Evolutionary conservation across 1,140 invertebrate species (phyloP), one percentile per base, ranked within the genome.

Genomic region (Aphidius gifuensis): DNA sequence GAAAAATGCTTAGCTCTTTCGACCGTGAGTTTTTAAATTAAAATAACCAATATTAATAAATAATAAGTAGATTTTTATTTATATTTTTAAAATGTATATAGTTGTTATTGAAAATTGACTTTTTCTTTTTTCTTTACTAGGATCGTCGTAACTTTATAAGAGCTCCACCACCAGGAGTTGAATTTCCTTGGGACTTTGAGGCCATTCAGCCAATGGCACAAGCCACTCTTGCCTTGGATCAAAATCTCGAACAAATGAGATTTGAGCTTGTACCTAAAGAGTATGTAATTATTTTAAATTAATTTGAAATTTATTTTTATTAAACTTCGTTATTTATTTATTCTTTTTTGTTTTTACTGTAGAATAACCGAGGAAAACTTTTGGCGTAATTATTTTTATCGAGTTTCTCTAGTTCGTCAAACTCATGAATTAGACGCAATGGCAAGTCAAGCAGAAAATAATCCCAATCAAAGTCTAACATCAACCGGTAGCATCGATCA

Each of bases 371-470:
- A 99, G 84, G 96, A 98, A 82, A 92, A 92, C 74, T 99, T 99
- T 83, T 99, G 97, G 97, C 88, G 94, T 71, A 99, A 99, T 84
- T 99, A 99, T 80, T 99, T 99, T 84, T 99, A 99, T 83, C 92
- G 97, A 75, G 93, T 99, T 64, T 97, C 93, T 67, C 87, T 99
- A 40, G 94, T 99, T 72, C 95, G 96, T 75, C 97, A 99, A 82
- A 96, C 94, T 63, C 94, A 93, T 76, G 93, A 97, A 76, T 75
- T 92, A 47, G 88, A 88, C 53, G 88, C 88, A 54, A 84, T 89
- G 84, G 84, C 85, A 43, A 83, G 71, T 62, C 73, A 79, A 59
- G 70, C 74, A 59, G 78, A 80, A 61, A 80, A 71, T 62, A 78
- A 80, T 67, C 72, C 73, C 43, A 77, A 74, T 68, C 71, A 75